Conservation (phyloP, 2,113 vertebrate genomes). For the Rhea pennata region DNA sequence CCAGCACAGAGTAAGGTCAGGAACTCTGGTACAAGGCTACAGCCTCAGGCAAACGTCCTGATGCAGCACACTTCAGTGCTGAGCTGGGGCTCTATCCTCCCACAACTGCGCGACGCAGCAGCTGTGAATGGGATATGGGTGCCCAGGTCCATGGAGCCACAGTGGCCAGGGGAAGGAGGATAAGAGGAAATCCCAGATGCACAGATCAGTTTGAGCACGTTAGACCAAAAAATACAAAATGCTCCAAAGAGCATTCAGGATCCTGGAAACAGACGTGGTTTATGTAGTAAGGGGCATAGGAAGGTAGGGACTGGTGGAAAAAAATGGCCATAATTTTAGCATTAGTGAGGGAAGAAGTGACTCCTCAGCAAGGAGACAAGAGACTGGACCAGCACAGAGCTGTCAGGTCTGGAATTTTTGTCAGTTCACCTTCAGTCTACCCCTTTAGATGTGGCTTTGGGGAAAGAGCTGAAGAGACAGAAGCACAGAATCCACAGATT, state of each 20-base stretch:
- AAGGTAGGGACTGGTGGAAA: neutral
- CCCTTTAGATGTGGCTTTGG: rapidly evolving
- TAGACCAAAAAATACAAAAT: rapidly evolving
- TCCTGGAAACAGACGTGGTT: rapidly evolving
- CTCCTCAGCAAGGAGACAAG: neutral
- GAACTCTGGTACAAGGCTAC: neutral
- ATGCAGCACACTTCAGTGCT: rapidly evolving
- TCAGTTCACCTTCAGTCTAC: neutral
- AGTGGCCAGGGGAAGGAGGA: rapidly evolving
- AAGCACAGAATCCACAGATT: neutral
- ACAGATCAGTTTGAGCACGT: rapidly evolving
- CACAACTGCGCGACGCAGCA: rapidly evolving
- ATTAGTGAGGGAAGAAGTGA: rapidly evolving
- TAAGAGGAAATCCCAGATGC: too few relatives aligned
- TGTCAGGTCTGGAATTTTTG: rapidly evolving
- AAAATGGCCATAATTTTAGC: rapidly evolving
- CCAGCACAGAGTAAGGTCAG: rapidly evolving
- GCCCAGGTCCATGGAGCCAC: too few relatives aligned
- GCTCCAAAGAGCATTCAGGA: rapidly evolving
- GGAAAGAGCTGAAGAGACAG: neutral
- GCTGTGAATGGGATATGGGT: rapidly evolving
- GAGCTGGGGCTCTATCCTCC: neutral
- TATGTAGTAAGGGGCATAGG: rapidly evolving
- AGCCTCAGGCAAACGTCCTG: rapidly evolving
- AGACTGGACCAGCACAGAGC: rapidly evolving